Evolutionary conservation across 2,888 invertebrate species (phyloP).

Genomic region (Flabesymbios commensalis): DNA sequence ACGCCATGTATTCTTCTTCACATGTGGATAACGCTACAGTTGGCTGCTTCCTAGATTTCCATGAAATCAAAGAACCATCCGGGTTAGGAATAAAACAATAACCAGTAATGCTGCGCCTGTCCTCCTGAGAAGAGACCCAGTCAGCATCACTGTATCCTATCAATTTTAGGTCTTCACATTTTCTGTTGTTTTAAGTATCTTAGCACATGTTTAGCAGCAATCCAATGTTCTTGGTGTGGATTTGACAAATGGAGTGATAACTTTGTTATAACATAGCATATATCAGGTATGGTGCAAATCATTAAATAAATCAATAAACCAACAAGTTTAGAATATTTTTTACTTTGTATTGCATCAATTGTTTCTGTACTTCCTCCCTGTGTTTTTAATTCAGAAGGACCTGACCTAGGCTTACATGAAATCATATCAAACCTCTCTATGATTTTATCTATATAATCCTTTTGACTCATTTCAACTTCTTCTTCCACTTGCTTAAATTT

Average conservation of each 20-base stretch:
- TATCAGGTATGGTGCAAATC: constrained; percentile 23
- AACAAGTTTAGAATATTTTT: not conserved
- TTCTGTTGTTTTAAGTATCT: not conserved
- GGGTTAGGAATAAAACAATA: not conserved
- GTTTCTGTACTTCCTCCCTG: not conserved
- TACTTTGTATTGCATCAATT: not conserved
- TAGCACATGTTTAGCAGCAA: constrained; percentile 1
- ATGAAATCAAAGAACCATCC: constrained; percentile 18
- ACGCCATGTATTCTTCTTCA: constrained; percentile 38
- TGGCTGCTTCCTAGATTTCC: constrained; percentile 26
- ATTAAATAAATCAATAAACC: constrained; percentile 20
- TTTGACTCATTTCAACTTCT: not conserved
- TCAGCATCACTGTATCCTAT: constrained; percentile 6
- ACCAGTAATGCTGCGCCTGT: not conserved
- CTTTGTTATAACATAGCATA: constrained; percentile 15
- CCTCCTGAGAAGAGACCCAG: not conserved
- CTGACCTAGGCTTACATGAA: not conserved
- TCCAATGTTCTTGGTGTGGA: not conserved
- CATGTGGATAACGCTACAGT: constrained; percentile 32
- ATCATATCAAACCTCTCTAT: not conserved
- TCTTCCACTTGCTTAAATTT: constrained; percentile 7
- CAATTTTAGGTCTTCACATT: not conserved
- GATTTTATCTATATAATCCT: not conserved
- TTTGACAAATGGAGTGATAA: constrained; percentile 23
- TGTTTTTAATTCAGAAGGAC: not conserved